Evolutionary conservation across 2,888 invertebrate species (phyloP), one percentile per base, ranked within the genome.

Genomic region (Clepsis dumicolana): DNA sequence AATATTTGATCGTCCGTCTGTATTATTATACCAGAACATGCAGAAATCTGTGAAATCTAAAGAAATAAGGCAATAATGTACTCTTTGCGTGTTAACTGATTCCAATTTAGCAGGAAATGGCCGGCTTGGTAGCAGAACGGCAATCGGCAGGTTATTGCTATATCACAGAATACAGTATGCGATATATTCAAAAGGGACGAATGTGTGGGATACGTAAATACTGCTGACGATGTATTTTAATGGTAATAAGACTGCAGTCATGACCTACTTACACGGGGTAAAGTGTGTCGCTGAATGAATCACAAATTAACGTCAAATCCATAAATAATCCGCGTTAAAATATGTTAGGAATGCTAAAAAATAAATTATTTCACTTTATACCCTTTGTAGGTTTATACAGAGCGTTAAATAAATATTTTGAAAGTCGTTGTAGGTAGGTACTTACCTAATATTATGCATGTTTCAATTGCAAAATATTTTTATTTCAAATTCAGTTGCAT

Each of bases 231-330:
- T 84, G 84, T 82, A 75, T 78, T 75, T 85, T 85, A 90, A 12
- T 87, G 87, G 80, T 83, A 91, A 91, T 87, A 70, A 74, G 74
- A 80, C 84, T 87, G 86, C 88, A 89, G 86, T 86, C 84, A 74
- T 87, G 88, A 86, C 88, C 88, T 73, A 87, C 81, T 86, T 85
- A 73, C 73, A 73, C 66, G 72, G 72, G 77, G 62, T 56, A 32
- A 48, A 65, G 77, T 63, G 71, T 81, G 82, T 81, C 83, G 84
- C 82, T 82, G 78, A 77, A 78, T 84, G 82, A 84, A 80, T 82
- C 83, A 80, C 77, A 64, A 66, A 71, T 72, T 74, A 70, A 76
- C 75, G 57, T 71, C 72, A 76, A 77, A 77, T 73, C 70, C 70
- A 72, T 44, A 60, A 64, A 64, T 67, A 56, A 50, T 44, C 38